phyloP scores from a whole-genome alignment of 2,113 vertebrate species.

The Cranoglanis bouderius region DNA sequence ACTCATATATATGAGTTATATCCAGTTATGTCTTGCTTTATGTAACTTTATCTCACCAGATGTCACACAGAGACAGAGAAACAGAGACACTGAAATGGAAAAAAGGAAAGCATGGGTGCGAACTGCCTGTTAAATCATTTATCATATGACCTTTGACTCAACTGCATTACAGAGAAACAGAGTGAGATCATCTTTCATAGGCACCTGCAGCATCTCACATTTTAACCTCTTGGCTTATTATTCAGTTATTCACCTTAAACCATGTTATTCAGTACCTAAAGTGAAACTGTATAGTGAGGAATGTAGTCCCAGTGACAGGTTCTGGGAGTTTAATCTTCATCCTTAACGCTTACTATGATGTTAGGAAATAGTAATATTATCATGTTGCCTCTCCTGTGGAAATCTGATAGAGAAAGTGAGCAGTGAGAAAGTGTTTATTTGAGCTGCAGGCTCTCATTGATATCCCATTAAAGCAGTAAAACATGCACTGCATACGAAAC shows the following conservation, averaged over 20 bases:
- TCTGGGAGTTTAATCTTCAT: background rate
- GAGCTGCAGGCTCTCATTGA: conserved; percentile 9
- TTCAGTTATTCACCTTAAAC: background rate
- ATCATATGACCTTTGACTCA: background rate
- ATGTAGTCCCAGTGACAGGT: background rate
- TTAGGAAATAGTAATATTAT: background rate
- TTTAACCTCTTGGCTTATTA: background rate
- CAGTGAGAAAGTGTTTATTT: background rate
- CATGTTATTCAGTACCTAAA: background rate
- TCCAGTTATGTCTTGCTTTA: background rate
- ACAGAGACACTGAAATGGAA: background rate
- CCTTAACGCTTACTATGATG: background rate
- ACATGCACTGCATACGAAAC: conserved; percentile 2
- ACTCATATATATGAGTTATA: background rate
- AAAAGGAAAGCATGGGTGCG: background rate
- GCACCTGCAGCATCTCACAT: conserved; percentile 9
- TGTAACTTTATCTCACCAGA: background rate
- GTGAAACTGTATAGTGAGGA: background rate
- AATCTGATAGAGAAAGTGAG: background rate
- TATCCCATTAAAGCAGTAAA: conserved; percentile 13
- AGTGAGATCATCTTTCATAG: conserved; percentile 33
- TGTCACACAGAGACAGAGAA: background rate
- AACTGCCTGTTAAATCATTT: background rate
- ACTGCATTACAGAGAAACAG: conserved; percentile 11
- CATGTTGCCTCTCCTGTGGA: background rate